A percentile compares a stretch with the other conserved stretches of the same genome.
Evolutionary conservation across 2,797 vertebrate species (phyloP).

Genomic region (Crocidura indochinensis): DNA sequence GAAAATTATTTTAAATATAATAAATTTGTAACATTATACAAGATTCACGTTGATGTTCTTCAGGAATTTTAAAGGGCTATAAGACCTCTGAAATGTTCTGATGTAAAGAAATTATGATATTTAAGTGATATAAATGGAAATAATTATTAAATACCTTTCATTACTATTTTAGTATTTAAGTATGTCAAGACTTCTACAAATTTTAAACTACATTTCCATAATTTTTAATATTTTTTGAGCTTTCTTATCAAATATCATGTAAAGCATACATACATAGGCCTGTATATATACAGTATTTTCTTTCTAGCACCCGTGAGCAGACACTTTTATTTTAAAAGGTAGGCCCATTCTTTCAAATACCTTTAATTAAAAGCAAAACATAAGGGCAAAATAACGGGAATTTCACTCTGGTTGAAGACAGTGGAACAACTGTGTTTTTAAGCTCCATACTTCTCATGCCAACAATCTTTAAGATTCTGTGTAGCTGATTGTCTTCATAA

Average conservation of each 20-base stretch:
- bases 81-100: conserved; percentile 36
- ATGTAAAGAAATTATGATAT: conserved; percentile 45
- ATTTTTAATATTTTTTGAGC: not conserved
- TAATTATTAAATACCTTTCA: conserved; percentile 11
- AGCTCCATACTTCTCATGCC: too few species aligned
- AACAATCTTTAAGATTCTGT: too few species aligned
- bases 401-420: not conserved
- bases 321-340: conserved; percentile 29
- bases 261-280: not conserved
- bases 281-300: not conserved
- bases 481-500: too few species aligned
- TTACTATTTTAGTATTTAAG: conserved; percentile 11
- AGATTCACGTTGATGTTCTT: not conserved
- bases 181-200: not conserved
- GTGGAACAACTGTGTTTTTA: too few species aligned
- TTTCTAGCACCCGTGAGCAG: conserved; percentile 6
- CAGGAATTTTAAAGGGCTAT: conserved; percentile 46
- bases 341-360: not conserved
- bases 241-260: conserved; percentile 46
- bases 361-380: conserved; percentile 56
- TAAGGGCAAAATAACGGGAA: not conserved
- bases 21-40: conserved; percentile 56
- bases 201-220: not conserved
- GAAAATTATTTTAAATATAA: conserved; percentile 52
- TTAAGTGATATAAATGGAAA: conserved; percentile 23